These are phyloP conservation scores for Apodemus agrarius DNA, from an alignment of 2,797 vertebrate genomes.

Conservation along the genomic window DNA sequence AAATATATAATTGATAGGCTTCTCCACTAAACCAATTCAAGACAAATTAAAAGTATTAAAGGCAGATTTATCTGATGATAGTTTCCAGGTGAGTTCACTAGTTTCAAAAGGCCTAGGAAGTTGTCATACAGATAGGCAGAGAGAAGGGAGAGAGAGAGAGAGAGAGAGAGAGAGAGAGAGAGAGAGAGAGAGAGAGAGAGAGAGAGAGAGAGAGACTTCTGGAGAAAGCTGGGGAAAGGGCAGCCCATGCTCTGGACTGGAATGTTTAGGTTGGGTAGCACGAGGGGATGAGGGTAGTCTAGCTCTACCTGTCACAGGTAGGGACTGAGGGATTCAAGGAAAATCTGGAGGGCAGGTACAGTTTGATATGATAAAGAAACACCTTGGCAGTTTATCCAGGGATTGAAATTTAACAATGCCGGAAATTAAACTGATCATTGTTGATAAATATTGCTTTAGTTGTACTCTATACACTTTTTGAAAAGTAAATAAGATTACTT, in stretches of 20 bases:
- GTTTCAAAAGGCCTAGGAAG: neutral
- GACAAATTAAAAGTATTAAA: neutral
- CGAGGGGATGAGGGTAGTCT: neutral
- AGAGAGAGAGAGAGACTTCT: no score
- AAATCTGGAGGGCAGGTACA: neutral
- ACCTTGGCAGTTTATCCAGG: neutral
- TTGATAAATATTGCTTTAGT: neutral
- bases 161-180: no score
- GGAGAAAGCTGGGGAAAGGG: no score
- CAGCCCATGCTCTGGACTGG: neutral
- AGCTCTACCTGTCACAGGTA: neutral
- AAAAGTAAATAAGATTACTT: neutral
- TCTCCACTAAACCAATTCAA: neutral
- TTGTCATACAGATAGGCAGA: neutral
- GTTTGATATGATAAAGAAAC: neutral
- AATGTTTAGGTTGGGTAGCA: neutral
- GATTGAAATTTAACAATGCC: neutral
- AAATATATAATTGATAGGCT: neutral
- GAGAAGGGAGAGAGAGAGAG: no score
- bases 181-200: no score
- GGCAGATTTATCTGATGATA: neutral
- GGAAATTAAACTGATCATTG: neutral
- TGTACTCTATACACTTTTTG: neutral
- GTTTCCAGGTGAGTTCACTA: neutral
- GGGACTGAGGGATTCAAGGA: neutral